A percentile compares a stretch with the other conserved stretches of the same genome.
These are phyloP conservation scores for Bovichtus diacanthus DNA, from an alignment of 2,797 vertebrate species.

Conservation along the genomic window DNA sequence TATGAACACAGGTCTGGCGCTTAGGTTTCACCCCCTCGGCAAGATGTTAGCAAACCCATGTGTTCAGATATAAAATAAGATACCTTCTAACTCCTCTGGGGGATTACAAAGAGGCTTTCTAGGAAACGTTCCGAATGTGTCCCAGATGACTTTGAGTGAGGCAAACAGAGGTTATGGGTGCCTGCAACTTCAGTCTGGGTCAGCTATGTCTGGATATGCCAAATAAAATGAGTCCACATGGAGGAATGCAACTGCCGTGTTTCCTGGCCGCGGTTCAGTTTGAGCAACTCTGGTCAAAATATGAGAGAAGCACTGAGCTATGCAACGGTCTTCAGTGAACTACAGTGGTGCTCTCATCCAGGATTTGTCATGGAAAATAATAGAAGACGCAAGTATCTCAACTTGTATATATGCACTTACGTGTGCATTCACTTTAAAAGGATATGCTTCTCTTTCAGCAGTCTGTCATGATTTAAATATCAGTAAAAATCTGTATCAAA, in stretches of 20 bases:
- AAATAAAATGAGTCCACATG: slow-evolving; percentile 53
- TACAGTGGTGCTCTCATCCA: slow-evolving; percentile 13
- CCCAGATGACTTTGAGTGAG: slow-evolving; percentile 38
- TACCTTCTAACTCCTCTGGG: slow-evolving; percentile 16
- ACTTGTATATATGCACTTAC: background rate
- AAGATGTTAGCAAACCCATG: background rate
- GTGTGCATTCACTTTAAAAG: background rate
- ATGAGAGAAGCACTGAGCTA: slow-evolving; percentile 18
- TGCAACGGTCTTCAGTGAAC: slow-evolving; percentile 22
- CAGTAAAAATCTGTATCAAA: background rate
- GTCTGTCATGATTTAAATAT: too few species aligned
- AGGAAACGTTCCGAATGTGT: slow-evolving; percentile 51
- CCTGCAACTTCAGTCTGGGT: slow-evolving; percentile 49
- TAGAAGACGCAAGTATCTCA: background rate
- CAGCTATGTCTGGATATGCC: slow-evolving; percentile 43
- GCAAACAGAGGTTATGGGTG: slow-evolving; percentile 26
- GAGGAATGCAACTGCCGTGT: slow-evolving; percentile 41
- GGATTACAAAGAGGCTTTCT: slow-evolving; percentile 38
- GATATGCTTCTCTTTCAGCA: background rate
- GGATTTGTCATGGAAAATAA: background rate
- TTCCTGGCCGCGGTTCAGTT: slow-evolving; percentile 43
- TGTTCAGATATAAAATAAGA: slow-evolving; percentile 14
- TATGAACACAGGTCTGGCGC: background rate
- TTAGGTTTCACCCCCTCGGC: background rate
- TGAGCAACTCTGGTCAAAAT: slow-evolving; percentile 39